A percentile compares a stretch with the other conserved stretches of the same genome.
Conservation (phyloP, 1,140 invertebrate genomes). For the Atta cephalotes region DNA sequence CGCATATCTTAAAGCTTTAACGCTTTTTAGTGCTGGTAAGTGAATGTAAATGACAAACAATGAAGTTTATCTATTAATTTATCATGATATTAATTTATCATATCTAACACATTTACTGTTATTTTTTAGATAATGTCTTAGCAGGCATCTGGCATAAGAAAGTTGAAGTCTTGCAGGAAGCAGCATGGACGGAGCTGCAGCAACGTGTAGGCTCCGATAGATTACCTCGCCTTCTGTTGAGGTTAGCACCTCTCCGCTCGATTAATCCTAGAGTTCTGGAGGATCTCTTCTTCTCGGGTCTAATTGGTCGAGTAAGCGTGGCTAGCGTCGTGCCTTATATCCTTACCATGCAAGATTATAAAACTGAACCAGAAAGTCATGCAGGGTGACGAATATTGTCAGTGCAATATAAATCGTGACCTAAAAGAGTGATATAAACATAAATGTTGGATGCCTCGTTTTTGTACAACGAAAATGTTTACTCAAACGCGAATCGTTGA, state of each 20-base stretch:
- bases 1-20: constrained; percentile 95
- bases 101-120: background rate
- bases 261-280: constrained; percentile 94
- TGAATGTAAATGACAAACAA: background rate
- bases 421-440: constrained; percentile 59
- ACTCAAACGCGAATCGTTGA: constrained; percentile 28
- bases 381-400: constrained; percentile 82
- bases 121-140: constrained; percentile 82
- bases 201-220: constrained; percentile 88
- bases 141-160: constrained; percentile 84
- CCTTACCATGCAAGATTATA: constrained; percentile 90
- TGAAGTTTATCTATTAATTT: background rate
- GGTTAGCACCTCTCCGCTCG: constrained; percentile 92
- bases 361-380: constrained; percentile 84
- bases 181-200: constrained; percentile 90
- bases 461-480: constrained; percentile 62
- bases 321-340: constrained; percentile 97
- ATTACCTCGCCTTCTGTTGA: constrained; percentile 90
- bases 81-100: too few relatives aligned
- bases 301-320: constrained; percentile 97
- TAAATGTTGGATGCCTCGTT: constrained; percentile 68
- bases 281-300: constrained; percentile 96
- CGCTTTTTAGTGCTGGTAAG: constrained; percentile 91
- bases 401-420: constrained; percentile 76
- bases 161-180: constrained; percentile 91